Percentiles rank a stretch among this genome's conserved stretches.
phyloP scores from a whole-genome alignment of 2,888 invertebrate genomes.

The Acleris holmiana region DNA sequence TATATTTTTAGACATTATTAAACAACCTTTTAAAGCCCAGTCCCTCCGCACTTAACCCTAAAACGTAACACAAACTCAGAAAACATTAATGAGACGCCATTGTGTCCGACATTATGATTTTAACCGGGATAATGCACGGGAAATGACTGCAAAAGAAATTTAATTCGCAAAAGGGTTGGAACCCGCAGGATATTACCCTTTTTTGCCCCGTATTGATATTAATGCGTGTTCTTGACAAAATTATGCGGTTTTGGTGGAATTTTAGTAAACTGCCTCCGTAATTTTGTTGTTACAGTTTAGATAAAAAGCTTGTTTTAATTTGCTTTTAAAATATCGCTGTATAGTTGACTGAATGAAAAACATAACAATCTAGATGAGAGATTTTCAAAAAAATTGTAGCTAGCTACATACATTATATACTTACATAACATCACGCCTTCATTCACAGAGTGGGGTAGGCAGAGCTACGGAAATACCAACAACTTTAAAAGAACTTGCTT shows the following conservation, averaged over 20 bases:
- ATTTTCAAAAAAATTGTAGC: no score
- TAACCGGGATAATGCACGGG: conserved; percentile 83
- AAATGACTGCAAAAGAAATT: conserved; percentile 85
- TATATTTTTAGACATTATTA: conserved; percentile 15
- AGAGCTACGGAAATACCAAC: no score
- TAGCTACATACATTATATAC: no score
- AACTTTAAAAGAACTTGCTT: no score
- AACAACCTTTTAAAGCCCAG: conserved; percentile 44
- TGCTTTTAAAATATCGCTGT: no score
- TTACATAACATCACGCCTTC: no score
- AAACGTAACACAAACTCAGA: conserved; percentile 78
- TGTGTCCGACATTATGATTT: conserved; percentile 81
- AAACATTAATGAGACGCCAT: conserved; percentile 80
- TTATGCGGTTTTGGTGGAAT: conserved; percentile 57
- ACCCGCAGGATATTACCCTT: conserved; percentile 78
- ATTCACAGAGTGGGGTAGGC: no score
- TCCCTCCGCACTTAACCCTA: conserved; percentile 57
- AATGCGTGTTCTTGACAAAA: conserved; percentile 82
- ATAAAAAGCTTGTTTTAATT: neutral
- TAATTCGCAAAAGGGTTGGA: conserved; percentile 83
- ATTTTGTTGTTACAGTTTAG: conserved; percentile 15
- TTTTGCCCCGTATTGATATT: conserved; percentile 83
- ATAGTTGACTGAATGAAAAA: no score
- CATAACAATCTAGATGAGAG: no score
- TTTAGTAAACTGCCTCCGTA: conserved; percentile 1